A percentile compares a stretch with the other conserved stretches of the same genome.
Evolutionary conservation across 2,888 invertebrate species (phyloP).

Genomic region (Nipponacmea schrenckii): DNA sequence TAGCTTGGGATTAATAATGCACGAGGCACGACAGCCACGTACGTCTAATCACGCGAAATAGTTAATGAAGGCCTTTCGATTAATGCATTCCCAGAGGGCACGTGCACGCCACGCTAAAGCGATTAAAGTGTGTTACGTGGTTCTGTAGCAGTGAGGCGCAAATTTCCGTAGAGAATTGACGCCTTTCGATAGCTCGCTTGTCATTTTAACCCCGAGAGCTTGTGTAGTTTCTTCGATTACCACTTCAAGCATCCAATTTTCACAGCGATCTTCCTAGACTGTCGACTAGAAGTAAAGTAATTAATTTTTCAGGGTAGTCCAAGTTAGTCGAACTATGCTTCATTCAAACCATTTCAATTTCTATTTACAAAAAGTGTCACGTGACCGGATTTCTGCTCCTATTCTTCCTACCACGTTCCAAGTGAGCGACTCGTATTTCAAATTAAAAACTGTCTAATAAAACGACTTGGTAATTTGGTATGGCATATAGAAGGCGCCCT

Average conservation of each 20-base stretch:
- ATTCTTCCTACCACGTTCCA: slow-evolving; percentile 18
- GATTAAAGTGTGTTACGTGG: slow-evolving; percentile 17
- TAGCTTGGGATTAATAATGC: slow-evolving; percentile 22
- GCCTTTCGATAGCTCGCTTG: slow-evolving; percentile 13
- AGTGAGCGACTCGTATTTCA: slow-evolving; percentile 18
- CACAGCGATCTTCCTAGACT: slow-evolving; percentile 16
- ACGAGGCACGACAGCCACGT: slow-evolving; percentile 13
- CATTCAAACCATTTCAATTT: too few relatives aligned
- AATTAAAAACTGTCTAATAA: slow-evolving; percentile 11
- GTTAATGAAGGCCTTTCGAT: slow-evolving; percentile 21
- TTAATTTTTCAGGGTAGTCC: neutral
- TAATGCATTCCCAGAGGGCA: slow-evolving; percentile 21
- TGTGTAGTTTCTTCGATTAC: slow-evolving; percentile 7
- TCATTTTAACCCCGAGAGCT: slow-evolving; percentile 8
- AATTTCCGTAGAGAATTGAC: slow-evolving; percentile 16
- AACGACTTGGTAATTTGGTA: slow-evolving; percentile 20
- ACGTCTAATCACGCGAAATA: slow-evolving; percentile 21
- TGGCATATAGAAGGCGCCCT: slow-evolving; percentile 12
- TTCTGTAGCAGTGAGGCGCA: slow-evolving; percentile 2
- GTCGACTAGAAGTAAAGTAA: slow-evolving; percentile 6
- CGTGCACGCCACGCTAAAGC: slow-evolving; percentile 19
- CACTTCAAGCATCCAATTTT: slow-evolving; percentile 20
- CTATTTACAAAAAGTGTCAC: slow-evolving; percentile 19
- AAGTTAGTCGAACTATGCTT: too few relatives aligned
- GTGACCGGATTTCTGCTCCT: slow-evolving; percentile 22